These are phyloP conservation scores for Gorsachius magnificus DNA, from an alignment of 2,797 vertebrate genomes.

Conservation along the genomic window DNA sequence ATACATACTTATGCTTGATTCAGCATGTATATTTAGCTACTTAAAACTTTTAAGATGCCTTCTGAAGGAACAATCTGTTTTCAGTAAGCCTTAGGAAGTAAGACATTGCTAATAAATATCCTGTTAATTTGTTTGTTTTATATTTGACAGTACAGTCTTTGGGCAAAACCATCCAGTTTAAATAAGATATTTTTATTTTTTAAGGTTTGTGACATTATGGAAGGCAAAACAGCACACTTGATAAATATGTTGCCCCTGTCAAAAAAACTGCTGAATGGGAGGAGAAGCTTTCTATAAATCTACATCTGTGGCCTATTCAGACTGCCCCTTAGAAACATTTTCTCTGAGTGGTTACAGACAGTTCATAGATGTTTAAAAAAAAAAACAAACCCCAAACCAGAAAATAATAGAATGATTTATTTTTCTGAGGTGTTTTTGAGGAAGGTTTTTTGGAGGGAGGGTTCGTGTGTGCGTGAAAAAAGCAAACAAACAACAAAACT, in stretches of 20 bases:
- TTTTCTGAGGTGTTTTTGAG: neutral
- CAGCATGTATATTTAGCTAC: neutral
- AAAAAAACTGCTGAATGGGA: neutral
- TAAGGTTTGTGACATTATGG: neutral
- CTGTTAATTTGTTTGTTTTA: neutral
- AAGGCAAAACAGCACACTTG: neutral
- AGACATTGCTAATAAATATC: neutral
- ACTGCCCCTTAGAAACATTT: neutral
- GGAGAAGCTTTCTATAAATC: neutral
- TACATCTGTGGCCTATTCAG: neutral
- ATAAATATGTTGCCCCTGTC: neutral
- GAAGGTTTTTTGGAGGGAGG: neutral
- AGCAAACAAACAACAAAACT: neutral
- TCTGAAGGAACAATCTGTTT: neutral
- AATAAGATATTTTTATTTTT: neutral
- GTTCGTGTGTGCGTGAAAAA: neutral
- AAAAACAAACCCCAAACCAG: no score
- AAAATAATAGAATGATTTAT: neutral
- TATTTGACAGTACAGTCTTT: neutral
- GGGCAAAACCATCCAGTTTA: neutral
- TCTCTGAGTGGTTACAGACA: neutral
- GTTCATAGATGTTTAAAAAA: neutral
- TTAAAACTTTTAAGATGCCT: neutral
- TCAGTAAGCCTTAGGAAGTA: neutral
- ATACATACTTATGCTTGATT: neutral